These are phyloP conservation scores for Ivindomyrus marchei DNA, from an alignment of 2,113 vertebrate genomes.

Conservation along the genomic window DNA sequence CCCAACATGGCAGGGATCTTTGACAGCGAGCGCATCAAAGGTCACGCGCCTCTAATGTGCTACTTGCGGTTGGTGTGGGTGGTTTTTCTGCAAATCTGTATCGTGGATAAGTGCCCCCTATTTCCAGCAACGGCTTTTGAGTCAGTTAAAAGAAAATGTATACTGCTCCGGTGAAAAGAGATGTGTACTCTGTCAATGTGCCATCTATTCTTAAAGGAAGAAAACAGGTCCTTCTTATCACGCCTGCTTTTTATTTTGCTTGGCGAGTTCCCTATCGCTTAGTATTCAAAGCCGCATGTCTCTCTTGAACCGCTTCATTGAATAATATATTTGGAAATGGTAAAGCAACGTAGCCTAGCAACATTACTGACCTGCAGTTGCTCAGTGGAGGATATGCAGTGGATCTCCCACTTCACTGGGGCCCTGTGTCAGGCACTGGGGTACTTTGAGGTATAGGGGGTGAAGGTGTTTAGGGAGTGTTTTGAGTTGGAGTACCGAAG, in stretches of 20 bases:
- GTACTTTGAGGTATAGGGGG: not conserved
- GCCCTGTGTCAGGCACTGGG: not conserved
- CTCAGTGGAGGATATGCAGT: conserved; percentile 45
- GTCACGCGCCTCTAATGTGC: not conserved
- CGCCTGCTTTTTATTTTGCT: conserved; percentile 37
- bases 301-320: conserved; percentile 58
- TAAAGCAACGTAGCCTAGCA: conserved; percentile 63
- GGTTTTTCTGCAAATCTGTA: not conserved
- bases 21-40: not conserved
- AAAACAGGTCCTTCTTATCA: conserved; percentile 24
- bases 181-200: not conserved
- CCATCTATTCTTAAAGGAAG: not conserved
- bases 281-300: conserved; percentile 60
- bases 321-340: conserved; percentile 54
- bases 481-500: not conserved
- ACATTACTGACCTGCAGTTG: conserved; percentile 52
- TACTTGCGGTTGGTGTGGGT: not conserved
- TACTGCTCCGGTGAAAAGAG: not conserved
- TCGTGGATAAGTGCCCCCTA: not conserved
- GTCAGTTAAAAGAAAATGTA: not conserved
- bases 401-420: conserved; percentile 17
- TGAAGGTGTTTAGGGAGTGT: not conserved
- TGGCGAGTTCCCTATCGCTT: conserved; percentile 44
- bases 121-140: not conserved
- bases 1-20: not conserved